Evolutionary conservation across 2,888 invertebrate genomes (phyloP).

Genomic region (Amphipoea lucens): DNA sequence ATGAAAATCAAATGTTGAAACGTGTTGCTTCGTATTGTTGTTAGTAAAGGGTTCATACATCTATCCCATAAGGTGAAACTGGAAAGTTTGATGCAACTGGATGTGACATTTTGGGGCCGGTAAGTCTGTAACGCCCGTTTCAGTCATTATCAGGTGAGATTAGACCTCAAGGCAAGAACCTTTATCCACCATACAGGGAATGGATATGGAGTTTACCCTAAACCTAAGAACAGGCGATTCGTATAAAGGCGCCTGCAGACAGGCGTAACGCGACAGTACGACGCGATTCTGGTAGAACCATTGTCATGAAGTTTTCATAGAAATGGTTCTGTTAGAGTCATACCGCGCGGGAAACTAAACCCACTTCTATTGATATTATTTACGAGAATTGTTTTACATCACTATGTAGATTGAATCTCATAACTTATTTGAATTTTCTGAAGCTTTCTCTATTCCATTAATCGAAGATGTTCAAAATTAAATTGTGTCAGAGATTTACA

Average conservation of each 20-base stretch:
- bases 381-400: background rate
- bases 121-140: background rate
- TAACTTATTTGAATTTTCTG: background rate
- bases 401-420: background rate
- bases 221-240: background rate
- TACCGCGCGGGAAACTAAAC: background rate
- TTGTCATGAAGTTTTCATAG: background rate
- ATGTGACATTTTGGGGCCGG: background rate
- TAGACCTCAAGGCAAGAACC: background rate
- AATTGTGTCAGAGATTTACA: background rate
- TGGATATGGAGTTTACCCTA: background rate
- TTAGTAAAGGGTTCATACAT: background rate
- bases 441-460: background rate
- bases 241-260: background rate
- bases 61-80: conserved; percentile 4
- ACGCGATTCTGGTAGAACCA: background rate
- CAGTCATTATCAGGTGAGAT: background rate
- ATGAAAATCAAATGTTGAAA: conserved; percentile 46
- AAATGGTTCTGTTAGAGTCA: background rate
- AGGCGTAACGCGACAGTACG: background rate
- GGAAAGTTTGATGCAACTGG: background rate
- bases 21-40: conserved; percentile 28
- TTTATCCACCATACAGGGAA: background rate
- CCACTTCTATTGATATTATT: background rate
- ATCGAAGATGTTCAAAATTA: background rate